Conservation (phyloP, 2,888 invertebrate species). For the Scaptomyza reducta region DNA sequence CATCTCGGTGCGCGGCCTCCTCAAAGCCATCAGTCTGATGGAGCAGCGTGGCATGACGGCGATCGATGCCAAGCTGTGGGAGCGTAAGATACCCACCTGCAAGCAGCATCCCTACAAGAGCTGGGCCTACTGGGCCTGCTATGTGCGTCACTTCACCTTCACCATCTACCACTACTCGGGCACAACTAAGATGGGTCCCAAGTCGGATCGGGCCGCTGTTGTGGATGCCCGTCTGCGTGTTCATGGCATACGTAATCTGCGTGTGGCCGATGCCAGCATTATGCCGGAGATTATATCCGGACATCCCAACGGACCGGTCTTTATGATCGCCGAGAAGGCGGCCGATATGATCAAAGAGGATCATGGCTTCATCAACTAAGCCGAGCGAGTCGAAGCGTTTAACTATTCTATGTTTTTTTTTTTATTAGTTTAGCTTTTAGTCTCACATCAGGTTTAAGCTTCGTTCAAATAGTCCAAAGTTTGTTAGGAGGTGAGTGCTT, state of each 20-base stretch:
- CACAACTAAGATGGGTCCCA: conserved; percentile 88
- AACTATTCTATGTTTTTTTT: neutral
- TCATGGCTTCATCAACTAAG: conserved; percentile 82
- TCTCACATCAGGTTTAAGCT: conserved; percentile 53
- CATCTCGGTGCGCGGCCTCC: conserved; percentile 87
- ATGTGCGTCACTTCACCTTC: conserved; percentile 86
- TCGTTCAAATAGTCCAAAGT: conserved; percentile 15
- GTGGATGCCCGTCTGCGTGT: conserved; percentile 87
- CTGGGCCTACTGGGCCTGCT: conserved; percentile 88
- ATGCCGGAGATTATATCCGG: conserved; percentile 86
- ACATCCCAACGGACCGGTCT: conserved; percentile 86
- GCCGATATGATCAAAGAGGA: conserved; percentile 86
- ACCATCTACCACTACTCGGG: conserved; percentile 88
- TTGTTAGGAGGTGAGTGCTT: neutral
- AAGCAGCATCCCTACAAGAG: conserved; percentile 85
- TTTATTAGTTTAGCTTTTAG: conserved; percentile 4
- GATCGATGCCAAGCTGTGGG: conserved; percentile 85
- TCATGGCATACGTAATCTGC: conserved; percentile 84
- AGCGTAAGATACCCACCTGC: conserved; percentile 87
- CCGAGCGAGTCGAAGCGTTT: neutral
- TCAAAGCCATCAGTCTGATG: conserved; percentile 85
- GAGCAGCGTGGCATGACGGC: conserved; percentile 85
- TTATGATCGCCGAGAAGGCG: conserved; percentile 86
- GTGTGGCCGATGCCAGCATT: conserved; percentile 86
- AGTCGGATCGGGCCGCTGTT: conserved; percentile 86